Conservation (phyloP, 2,888 invertebrate genomes). For the Drosophila pseudotakahashii region DNA sequence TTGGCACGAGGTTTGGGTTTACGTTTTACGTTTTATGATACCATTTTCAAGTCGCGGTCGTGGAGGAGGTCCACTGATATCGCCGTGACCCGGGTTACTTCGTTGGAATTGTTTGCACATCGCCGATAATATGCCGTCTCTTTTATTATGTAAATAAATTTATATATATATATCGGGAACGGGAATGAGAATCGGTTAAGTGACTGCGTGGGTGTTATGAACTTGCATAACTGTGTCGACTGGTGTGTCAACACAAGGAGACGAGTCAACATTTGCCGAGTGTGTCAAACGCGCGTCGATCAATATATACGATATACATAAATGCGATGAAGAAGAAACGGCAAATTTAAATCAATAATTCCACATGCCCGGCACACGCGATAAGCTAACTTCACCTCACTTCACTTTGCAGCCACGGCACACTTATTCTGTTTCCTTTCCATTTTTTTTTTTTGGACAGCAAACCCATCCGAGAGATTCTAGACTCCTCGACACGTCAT, state of each 20-base stretch:
- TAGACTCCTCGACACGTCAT: constrained; percentile 60
- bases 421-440: background rate
- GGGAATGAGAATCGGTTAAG: constrained; percentile 41
- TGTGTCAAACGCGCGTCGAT: constrained; percentile 73
- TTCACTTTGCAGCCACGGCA: background rate
- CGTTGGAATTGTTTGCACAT: constrained; percentile 60
- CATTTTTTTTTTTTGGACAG: background rate
- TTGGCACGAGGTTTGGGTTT: constrained; percentile 61
- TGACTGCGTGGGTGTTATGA: constrained; percentile 70
- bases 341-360: constrained; percentile 70
- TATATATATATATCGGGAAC: constrained; percentile 5
- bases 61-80: constrained; percentile 50
- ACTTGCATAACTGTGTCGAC: constrained; percentile 77
- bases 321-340: constrained; percentile 17
- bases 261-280: constrained; percentile 74
- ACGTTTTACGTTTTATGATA: constrained; percentile 10
- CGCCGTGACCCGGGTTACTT: constrained; percentile 49
- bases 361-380: constrained; percentile 26
- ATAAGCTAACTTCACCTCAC: constrained; percentile 25
- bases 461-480: background rate
- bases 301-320: constrained; percentile 26
- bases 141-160: constrained; percentile 61
- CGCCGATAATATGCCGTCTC: constrained; percentile 12
- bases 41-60: background rate
- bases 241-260: constrained; percentile 60